phyloP scores from a whole-genome alignment of 2,797 vertebrate species.

The Myoxocephalus aenaeus region DNA sequence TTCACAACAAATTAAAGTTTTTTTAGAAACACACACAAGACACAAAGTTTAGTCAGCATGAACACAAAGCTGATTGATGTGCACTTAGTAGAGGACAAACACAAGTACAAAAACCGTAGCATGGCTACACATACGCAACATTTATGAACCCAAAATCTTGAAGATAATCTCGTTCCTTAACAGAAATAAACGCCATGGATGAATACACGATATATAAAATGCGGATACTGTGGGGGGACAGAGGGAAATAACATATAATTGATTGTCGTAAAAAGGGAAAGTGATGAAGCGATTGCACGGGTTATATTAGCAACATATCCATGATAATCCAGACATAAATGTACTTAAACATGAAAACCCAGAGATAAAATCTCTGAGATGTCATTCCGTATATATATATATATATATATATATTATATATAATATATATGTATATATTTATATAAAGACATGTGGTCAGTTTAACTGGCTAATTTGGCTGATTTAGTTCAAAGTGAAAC shows the following conservation, averaged over 20 bases:
- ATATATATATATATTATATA: not conserved
- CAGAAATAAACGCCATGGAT: conserved; percentile 56
- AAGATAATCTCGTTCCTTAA: conserved; percentile 36
- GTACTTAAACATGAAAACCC: conserved; percentile 38
- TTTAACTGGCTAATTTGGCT: conserved; percentile 17
- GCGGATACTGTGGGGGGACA: conserved; percentile 39
- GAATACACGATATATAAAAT: conserved; percentile 54
- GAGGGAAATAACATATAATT: conserved; percentile 54
- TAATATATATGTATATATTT: not conserved
- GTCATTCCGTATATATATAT: conserved; percentile 4
- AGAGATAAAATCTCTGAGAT: conserved; percentile 37
- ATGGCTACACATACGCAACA: conserved; percentile 56
- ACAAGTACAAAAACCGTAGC: conserved; percentile 68
- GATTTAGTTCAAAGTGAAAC: conserved; percentile 6
- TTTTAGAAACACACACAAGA: conserved; percentile 68
- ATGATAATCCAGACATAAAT: conserved; percentile 29
- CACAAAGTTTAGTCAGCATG: conserved; percentile 71
- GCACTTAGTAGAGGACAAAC: conserved; percentile 67
- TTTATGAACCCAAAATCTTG: conserved; percentile 46
- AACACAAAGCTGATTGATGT: conserved; percentile 70
- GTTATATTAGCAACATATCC: conserved; percentile 43
- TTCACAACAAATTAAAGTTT: conserved; percentile 65
- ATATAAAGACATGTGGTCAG: not conserved
- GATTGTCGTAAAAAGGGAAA: conserved; percentile 83
- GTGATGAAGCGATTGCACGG: conserved; percentile 73